Evolutionary conservation across 1,140 invertebrate species (phyloP).

Genomic region (Drosophila insularis): DNA sequence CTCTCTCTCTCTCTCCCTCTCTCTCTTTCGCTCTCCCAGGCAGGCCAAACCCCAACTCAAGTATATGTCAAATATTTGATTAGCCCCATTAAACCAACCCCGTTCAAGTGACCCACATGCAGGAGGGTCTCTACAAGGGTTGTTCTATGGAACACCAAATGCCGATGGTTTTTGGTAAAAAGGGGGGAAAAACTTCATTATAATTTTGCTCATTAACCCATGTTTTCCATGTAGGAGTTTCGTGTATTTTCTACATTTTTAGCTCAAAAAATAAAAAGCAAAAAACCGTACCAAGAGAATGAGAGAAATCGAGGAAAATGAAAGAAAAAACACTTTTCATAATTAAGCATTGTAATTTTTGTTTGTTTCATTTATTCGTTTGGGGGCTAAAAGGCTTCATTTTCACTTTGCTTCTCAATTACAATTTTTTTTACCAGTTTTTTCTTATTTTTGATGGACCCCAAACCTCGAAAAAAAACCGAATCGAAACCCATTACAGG

Average conservation of each 20-base stretch:
- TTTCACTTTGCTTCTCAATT: constrained; percentile 36
- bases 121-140: constrained; percentile 39
- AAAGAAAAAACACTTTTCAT: constrained; percentile 72
- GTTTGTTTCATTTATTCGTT: constrained; percentile 49
- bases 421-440: constrained; percentile 6
- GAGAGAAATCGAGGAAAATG: background rate
- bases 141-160: constrained; percentile 30
- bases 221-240: constrained; percentile 50
- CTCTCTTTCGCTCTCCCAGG: background rate
- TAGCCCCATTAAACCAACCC: constrained; percentile 66
- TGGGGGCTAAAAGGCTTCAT: constrained; percentile 37
- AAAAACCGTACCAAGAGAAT: constrained; percentile 27
- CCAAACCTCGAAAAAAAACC: too few species aligned
- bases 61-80: constrained; percentile 78
- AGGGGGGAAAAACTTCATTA: constrained; percentile 64
- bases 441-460: constrained; percentile 30
- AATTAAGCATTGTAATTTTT: constrained; percentile 77
- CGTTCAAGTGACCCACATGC: constrained; percentile 60
- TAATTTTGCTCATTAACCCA: constrained; percentile 75
- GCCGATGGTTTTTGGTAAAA: background rate
- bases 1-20: background rate
- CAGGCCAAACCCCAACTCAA: constrained; percentile 28
- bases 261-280: constrained; percentile 25
- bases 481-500: background rate
- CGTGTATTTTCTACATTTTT: constrained; percentile 51